Percentiles rank a stretch among this genome's conserved stretches.
These are phyloP conservation scores for Gulo gulo DNA, from an alignment of 2,113 vertebrate genomes.

Conservation along the genomic window DNA sequence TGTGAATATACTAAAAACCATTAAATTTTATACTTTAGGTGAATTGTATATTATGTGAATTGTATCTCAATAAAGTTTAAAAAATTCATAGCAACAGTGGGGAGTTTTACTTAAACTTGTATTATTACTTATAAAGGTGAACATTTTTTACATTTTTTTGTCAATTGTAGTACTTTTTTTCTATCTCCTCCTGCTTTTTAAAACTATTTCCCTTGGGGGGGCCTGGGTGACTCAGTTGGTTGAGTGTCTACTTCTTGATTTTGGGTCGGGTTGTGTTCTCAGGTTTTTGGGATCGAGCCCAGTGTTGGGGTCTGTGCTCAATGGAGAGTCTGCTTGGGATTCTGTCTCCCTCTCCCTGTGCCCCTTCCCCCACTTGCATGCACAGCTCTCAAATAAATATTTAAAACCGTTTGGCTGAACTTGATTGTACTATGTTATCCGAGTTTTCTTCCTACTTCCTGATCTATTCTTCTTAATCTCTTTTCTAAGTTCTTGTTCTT, in stretches of 20 bases:
- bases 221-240: not conserved
- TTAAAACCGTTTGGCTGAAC: not conserved
- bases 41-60: not conserved
- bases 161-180: not conserved
- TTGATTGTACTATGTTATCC: not conserved
- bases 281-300: not conserved
- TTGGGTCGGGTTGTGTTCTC: not conserved
- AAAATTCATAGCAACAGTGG: not conserved
- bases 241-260: not conserved
- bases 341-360: not conserved
- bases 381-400: not conserved
- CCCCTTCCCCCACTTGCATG: not conserved
- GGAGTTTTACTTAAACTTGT: not conserved
- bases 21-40: not conserved
- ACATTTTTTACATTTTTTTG: not conserved
- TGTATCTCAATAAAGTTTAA: not conserved
- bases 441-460: not conserved
- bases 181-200: not conserved
- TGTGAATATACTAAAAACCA: slow-evolving; percentile 11
- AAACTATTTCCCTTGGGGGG: not conserved
- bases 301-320: not conserved
- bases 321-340: not conserved
- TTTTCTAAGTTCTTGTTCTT: not conserved
- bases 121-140: not conserved
- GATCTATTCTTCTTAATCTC: not conserved